Percentiles rank a stretch among this genome's conserved stretches.
Conservation (phyloP, 2,113 vertebrate species). For the Neogobius melanostomus region DNA sequence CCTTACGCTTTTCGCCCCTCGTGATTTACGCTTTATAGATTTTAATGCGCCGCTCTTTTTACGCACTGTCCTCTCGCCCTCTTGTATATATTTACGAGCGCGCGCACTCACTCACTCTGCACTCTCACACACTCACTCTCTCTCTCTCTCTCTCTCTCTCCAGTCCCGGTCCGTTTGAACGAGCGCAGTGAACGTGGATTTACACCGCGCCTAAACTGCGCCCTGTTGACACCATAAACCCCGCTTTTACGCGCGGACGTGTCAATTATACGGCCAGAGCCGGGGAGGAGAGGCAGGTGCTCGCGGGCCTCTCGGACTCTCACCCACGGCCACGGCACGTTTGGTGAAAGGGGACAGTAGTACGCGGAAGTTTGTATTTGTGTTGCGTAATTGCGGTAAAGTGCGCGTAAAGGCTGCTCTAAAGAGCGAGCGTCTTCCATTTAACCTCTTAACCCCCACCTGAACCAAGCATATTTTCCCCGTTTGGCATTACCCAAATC, state of each 20-base stretch:
- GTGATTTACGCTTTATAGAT: background rate
- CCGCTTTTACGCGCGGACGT: conserved; percentile 22
- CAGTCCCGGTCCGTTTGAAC: background rate
- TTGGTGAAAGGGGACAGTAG: background rate
- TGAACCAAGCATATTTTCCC: too few relatives aligned
- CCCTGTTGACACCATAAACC: conserved; percentile 21
- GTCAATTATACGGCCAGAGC: conserved; percentile 3
- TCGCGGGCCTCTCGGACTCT: background rate
- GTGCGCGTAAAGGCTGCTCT: too few relatives aligned
- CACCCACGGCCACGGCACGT: background rate
- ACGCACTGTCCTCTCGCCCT: background rate
- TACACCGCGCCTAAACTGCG: conserved; percentile 1
- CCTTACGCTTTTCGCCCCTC: background rate
- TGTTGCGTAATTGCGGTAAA: too few relatives aligned
- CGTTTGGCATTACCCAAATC: too few relatives aligned
- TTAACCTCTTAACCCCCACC: too few relatives aligned
- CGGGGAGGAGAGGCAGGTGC: background rate
- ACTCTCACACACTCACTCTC: too few relatives aligned
- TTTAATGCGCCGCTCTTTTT: background rate
- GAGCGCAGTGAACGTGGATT: conserved; percentile 2
- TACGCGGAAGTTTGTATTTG: background rate
- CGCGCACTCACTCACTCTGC: background rate
- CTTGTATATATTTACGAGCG: background rate
- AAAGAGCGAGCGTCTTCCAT: too few relatives aligned
- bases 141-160: too few relatives aligned